Evolutionary conservation across 2,797 vertebrate genomes (phyloP).

Genomic region (Artibeus jamaicensis): DNA sequence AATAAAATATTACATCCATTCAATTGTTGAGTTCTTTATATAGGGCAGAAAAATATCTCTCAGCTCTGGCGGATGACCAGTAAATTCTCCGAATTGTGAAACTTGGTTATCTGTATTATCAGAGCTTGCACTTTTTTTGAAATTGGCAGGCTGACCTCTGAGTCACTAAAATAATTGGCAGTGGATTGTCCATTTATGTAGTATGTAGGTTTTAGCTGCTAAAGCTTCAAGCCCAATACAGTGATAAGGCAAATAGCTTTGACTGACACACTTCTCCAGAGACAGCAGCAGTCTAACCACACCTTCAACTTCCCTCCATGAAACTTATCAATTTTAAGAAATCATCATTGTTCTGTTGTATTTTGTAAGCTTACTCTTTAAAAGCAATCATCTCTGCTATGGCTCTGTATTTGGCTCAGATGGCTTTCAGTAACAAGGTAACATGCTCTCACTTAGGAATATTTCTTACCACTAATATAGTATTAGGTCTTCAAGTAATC

Average conservation of each 20-base stretch:
- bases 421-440: neutral
- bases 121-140: neutral
- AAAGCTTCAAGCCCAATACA: neutral
- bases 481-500: neutral
- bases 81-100: neutral
- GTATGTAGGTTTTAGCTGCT: neutral
- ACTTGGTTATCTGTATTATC: neutral
- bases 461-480: neutral
- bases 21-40: neutral
- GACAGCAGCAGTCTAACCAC: neutral
- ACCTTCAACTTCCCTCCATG: neutral
- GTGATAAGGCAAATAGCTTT: neutral
- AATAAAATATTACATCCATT: neutral
- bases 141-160: neutral
- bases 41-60: neutral
- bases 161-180: neutral
- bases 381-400: neutral
- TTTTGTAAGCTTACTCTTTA: neutral
- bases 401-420: neutral
- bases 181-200: neutral
- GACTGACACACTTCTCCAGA: neutral
- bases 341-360: neutral
- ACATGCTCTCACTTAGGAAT: neutral
- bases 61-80: neutral
- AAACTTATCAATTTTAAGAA: neutral